Evolutionary conservation across 1,140 invertebrate genomes (phyloP).

Genomic region (Tetragnatha versicolor): DNA sequence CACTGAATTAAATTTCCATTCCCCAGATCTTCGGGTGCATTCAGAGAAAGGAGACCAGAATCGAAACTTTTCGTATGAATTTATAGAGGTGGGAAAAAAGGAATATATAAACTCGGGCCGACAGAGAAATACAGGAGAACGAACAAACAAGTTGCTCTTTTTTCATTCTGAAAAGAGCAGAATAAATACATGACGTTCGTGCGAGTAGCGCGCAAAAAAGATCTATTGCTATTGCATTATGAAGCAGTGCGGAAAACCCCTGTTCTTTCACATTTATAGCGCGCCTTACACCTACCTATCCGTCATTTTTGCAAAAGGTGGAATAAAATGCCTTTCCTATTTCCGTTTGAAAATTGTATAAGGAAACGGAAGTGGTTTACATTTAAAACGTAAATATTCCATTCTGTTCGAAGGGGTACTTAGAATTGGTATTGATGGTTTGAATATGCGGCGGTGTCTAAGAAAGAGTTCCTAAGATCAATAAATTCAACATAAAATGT

Average conservation of each 20-base stretch:
- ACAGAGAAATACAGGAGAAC: no score
- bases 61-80: conserved; percentile 12
- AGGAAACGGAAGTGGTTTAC: not conserved
- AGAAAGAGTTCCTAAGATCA: no score
- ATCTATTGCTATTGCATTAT: conserved; percentile 33
- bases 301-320: not conserved
- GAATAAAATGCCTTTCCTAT: not conserved
- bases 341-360: conserved; percentile 7
- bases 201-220: not conserved
- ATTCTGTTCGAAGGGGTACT: no score
- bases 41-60: conserved; percentile 6
- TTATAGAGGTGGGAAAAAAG: no score
- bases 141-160: no score
- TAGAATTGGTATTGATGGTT: no score
- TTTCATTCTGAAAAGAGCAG: no score
- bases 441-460: no score
- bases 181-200: not conserved
- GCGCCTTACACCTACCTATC: not conserved
- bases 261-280: conserved; percentile 4
- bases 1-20: conserved; percentile 24
- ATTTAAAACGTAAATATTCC: not conserved
- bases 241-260: not conserved
- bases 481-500: no score
- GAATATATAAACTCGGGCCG: no score
- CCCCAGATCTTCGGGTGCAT: not conserved